Evolutionary conservation across 64 coral and sea anemone genomes (phyloP), one percentile per base, ranked within the genome.

Genomic region (Stylophora pistillata): DNA sequence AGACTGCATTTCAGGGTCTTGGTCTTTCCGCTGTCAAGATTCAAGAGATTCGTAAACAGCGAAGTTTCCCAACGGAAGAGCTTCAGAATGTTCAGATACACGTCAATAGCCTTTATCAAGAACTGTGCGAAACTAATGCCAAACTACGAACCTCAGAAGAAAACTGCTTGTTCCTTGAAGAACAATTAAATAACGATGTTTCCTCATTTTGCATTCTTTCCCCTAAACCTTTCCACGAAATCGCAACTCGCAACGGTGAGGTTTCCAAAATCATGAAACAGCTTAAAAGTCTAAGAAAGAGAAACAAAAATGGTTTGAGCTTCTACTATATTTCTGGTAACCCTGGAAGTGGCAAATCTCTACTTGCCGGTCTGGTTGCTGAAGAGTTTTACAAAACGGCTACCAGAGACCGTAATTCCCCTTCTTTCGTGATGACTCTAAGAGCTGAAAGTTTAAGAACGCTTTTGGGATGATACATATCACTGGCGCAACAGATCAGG

Each of bases 161-260:
- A 26, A 59, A 85, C 30, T 16, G 13, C 1, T 12, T 16, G 58
- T 60, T 16, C 18, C 29, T 27, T 56, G n/a, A 86, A 41, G 60
- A 33, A 14, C 60, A 25, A 0, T 47, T 47, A 47, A 3, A 0
- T 47, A 0, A 47, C 7, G 37, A 47, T 7, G 37, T 47, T 47
- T 47, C 37, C 37, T 86, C 82, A 37, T 86, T 86, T 53, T 55
- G 66, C 15, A 62, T 72, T 20, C 82, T 86, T 71, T 63, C 82
- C 37, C 64, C 65, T 14, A 18, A 15, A 70, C 82, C 82, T 20
- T 25, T 14, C 14, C 72, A 74, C 34, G 15, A 74, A 10, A 41
- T 74, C 27, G 34, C 34, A 29, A 15, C 0, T 3, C 27, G 72
- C 14, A 20, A 74, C 15, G 2, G 4, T 9, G 34, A 29, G 13